A percentile compares a stretch with the other conserved stretches of the same genome.
phyloP scores from a whole-genome alignment of 2,888 invertebrate genomes.

The Agonum fuliginosum region DNA sequence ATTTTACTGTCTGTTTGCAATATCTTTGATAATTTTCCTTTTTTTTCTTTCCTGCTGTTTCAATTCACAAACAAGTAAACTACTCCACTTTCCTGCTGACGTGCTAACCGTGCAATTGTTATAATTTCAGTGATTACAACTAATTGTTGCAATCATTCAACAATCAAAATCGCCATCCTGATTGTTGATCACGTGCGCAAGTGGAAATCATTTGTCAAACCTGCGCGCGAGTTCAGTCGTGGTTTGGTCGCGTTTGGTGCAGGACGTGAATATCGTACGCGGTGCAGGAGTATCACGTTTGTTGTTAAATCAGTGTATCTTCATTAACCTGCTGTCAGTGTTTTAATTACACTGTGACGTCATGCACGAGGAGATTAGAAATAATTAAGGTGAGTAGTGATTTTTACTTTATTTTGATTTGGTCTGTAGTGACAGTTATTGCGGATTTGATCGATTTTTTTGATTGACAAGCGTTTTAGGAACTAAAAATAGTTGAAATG shows the following conservation, averaged over 20 bases:
- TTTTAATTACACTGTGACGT: constrained; percentile 25
- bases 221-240: constrained; percentile 48
- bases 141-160: constrained; percentile 19
- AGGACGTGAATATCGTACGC: not conserved
- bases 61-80: no score
- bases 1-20: no score
- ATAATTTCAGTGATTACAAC: not conserved
- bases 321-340: constrained; percentile 7
- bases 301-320: constrained; percentile 20
- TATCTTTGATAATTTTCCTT: no score
- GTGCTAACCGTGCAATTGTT: no score
- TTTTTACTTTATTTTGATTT: no score
- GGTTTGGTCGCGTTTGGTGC: constrained; percentile 46
- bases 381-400: constrained; percentile 50
- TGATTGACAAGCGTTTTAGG: not conserved
- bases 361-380: constrained; percentile 23
- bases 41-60: no score
- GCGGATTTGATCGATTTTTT: constrained; percentile 13
- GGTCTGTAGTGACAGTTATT: constrained; percentile 20
- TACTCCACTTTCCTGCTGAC: no score
- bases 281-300: not conserved
- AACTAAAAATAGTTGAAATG: not conserved
- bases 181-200: constrained; percentile 37
- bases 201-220: constrained; percentile 50
- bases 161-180: not conserved